Base-by-base conservation (phyloP, 2,888 invertebrate genomes). In the Apodemia duryi region DNA sequence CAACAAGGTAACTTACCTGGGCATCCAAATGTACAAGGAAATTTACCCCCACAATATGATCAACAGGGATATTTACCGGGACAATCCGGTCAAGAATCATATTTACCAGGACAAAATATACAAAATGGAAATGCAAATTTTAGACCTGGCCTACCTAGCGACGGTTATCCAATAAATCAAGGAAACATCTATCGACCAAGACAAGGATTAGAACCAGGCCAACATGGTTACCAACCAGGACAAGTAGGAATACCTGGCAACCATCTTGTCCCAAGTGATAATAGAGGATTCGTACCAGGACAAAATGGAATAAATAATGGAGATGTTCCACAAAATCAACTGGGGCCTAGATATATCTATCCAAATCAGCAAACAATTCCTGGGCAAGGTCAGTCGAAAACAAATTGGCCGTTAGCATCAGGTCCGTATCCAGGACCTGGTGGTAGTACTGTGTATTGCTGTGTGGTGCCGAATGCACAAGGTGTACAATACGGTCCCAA, bases 361-460 rank as follows among this genome's bases (percentile, higher is more conserved):
- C 54, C 54, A 11, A 13, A 29, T 43, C 41, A 51, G 43, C 61
- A 46, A 29, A 62, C 62, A 41, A 52, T 28, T n/a, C 63, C 63
- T 21, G 62, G 65, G n/a, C 54, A 63, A 54, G 54, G 54, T 1
- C 54, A 57, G 9, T 1, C 32, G 5, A 57, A 29, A 32, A 49
- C 66, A 6, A 72, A 68, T 63, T 73, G 71, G 71, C 70, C 70
- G 43, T 2, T 68, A 28, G 71, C 69, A 35, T 69, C 68, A 35
- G 72, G 72, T 54, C 72, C 72, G 9, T 73, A 67, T 38, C 65
- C 63, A 21, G 72, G 70, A 5, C 70, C 72, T 29, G 70, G 66
- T 46, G 74, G 74, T 4, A 71, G 61, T 43, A 71, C 63, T 62
- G 68, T 72, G 51, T 71, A 70, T 64, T 73, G 74, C 63, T 74